Evolutionary conservation across 1,140 invertebrate species (phyloP), one percentile per base, ranked within the genome.

Genomic region (Cydia splendana): DNA sequence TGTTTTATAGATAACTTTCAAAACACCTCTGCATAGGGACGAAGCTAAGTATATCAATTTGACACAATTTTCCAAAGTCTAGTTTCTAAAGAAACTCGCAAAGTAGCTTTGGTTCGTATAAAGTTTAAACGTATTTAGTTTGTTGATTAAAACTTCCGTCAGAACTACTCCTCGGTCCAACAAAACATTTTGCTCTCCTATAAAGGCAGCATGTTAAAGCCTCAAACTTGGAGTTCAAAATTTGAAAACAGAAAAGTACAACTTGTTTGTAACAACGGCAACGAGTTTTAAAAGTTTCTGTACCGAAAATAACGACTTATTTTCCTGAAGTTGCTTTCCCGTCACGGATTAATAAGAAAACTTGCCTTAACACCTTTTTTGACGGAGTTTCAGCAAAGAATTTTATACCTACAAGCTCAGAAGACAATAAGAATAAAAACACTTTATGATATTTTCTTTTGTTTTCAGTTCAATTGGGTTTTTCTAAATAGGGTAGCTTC

Each of bases 61-160:
- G 15, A 57, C 53, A 57, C 53, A 57, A 57, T 57, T 57, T 48
- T 15, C 45, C 53, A 57, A 18, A n/a, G n/a, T 57, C 53, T 57
- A 57, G 15, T 57, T 57, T 57, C 15, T 0, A 57, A n/a, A 57
- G 53, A 57, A 57, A 57, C 4, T 57, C 53, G 1, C 53, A 57
- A 57, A 57, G 53, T 7, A 57, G 45, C 51, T 53, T 53, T 53
- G 4, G n/a, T 53, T 18, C n/a, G 12, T 57, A 20, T 9, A 2
- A 62, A 62, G 57, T 62, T 62, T 10, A 62, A 62, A n/a, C 57
- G 57, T 24, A 62, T 62, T 62, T 62, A 62, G 57, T 62, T 62
- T 24, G 57, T 62, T 62, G 57, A 62, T 62, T 62, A 62, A 62
- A 62, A 62, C 4, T 62, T 62, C 20, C 10, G 57, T 62, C 24